phyloP scores from a whole-genome alignment of 1,140 invertebrate genomes.

The Panagrolaimus sp. region DNA sequence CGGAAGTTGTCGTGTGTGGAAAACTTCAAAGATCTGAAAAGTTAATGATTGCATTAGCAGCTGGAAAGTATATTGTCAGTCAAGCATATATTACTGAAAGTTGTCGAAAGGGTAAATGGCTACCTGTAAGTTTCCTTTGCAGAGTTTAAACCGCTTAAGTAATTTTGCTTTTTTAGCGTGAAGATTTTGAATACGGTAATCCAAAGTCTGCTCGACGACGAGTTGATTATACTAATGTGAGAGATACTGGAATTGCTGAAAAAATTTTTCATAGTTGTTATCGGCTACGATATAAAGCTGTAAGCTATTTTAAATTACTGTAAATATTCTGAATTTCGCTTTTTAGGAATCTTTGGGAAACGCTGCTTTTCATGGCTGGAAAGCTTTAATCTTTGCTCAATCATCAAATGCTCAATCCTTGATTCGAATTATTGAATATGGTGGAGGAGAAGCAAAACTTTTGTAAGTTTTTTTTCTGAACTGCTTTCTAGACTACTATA shows the following conservation, averaged over 20 bases:
- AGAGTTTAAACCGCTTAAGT: neutral
- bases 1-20: neutral
- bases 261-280: neutral
- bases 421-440: neutral
- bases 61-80: neutral
- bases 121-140: neutral
- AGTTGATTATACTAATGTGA: neutral
- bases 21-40: neutral
- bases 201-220: neutral
- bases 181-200: neutral
- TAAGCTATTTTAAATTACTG: neutral
- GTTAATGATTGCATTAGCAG: neutral
- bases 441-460: conserved; percentile 3
- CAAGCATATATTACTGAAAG: neutral
- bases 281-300: neutral
- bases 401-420: neutral
- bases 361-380: conserved; percentile 1
- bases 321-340: neutral
- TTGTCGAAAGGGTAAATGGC: neutral
- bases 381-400: neutral
- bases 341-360: neutral
- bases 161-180: neutral
- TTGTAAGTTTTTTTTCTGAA: neutral
- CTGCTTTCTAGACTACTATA: neutral
- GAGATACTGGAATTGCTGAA: neutral